Evolutionary conservation across 1,140 invertebrate species (phyloP).

Genomic region (Hyles vespertilio): DNA sequence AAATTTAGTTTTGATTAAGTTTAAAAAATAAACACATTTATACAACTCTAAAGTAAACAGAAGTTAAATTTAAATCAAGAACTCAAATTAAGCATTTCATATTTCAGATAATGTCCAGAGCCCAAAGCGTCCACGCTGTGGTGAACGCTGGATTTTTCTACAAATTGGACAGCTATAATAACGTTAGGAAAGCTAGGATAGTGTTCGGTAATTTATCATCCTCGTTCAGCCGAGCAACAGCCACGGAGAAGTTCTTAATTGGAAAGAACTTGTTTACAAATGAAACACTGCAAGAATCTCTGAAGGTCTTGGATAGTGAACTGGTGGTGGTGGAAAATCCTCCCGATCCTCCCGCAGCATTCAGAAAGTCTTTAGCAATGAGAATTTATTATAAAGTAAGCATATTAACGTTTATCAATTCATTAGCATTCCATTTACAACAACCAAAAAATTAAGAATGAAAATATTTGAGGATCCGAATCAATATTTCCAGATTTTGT

Average conservation of each 20-base stretch:
- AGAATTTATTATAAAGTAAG: slow-evolving; percentile 78
- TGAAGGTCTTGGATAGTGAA: slow-evolving; percentile 75
- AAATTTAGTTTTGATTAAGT: too few relatives aligned
- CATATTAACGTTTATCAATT: neutral
- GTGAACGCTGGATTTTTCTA: slow-evolving; percentile 32
- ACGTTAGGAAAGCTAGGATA: slow-evolving; percentile 21
- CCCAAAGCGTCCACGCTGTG: slow-evolving; percentile 32
- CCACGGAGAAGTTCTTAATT: slow-evolving; percentile 77
- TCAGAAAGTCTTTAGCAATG: slow-evolving; percentile 74
- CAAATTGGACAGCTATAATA: slow-evolving; percentile 12
- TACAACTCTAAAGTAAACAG: too few relatives aligned
- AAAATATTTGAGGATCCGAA: too few relatives aligned
- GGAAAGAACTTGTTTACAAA: slow-evolving; percentile 52
- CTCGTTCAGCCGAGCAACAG: slow-evolving; percentile 79
- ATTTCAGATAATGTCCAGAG: slow-evolving; percentile 38
- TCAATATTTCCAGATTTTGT: too few relatives aligned
- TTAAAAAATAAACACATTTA: too few relatives aligned
- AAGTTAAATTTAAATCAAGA: too few relatives aligned
- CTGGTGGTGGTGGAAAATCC: slow-evolving; percentile 74
- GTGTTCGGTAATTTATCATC: slow-evolving; percentile 81
- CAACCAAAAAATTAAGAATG: too few relatives aligned
- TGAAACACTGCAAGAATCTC: slow-evolving; percentile 63
- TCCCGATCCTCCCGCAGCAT: slow-evolving; percentile 76
- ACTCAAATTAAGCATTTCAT: too few relatives aligned
- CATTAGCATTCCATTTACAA: neutral